These are phyloP conservation scores for Anisognathus igniventris DNA, from an alignment of 2,797 vertebrate species.

Conservation along the genomic window DNA sequence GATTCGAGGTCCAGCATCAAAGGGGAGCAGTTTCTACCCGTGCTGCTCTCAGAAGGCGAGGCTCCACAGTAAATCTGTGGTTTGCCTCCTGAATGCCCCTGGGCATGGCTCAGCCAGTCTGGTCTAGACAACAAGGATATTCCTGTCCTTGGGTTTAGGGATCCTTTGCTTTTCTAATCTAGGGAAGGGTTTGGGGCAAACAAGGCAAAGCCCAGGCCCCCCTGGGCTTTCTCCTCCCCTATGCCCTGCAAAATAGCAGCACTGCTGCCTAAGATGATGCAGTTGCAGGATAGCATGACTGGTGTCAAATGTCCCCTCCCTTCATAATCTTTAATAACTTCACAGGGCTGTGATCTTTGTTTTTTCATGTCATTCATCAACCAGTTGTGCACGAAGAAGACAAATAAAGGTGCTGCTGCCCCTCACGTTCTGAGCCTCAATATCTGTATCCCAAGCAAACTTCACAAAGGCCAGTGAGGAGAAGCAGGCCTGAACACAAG, in stretches of 20 bases:
- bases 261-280: neutral
- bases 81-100: neutral
- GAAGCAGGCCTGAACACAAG: neutral
- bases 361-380: neutral
- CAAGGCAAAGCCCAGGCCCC: neutral
- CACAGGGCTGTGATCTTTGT: neutral
- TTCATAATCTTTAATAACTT: neutral
- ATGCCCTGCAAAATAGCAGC: neutral
- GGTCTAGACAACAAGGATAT: neutral
- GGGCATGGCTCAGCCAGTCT: neutral
- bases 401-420: neutral
- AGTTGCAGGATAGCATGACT: neutral
- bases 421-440: neutral
- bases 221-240: neutral
- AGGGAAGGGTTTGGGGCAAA: neutral
- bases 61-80: neutral
- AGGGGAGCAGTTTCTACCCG: neutral
- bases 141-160: neutral
- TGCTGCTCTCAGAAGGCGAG: accelerated
- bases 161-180: neutral
- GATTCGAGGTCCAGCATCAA: neutral
- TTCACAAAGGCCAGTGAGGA: neutral
- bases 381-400: neutral
- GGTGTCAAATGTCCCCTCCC: neutral
- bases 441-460: neutral